Conservation (phyloP, 2,888 invertebrate species). For the Beris chalybata region DNA sequence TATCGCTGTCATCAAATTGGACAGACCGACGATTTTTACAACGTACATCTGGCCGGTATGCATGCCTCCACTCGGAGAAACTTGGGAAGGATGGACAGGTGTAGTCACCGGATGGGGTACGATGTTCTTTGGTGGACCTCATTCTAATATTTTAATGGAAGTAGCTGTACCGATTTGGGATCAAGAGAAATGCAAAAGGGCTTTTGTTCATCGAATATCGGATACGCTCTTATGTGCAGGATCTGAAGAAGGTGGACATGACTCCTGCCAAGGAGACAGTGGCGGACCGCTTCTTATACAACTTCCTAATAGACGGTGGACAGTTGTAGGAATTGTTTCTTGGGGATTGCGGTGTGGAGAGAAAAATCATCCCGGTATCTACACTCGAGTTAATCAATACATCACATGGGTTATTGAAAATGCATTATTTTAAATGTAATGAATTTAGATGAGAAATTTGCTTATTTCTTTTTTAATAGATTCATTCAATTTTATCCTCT, state of each 20-base stretch:
- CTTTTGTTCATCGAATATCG: constrained; percentile 67
- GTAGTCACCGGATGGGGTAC: constrained; percentile 82
- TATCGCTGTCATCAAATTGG: constrained; percentile 72
- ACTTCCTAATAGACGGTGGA: constrained; percentile 74
- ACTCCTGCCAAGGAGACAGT: constrained; percentile 74
- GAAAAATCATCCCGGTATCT: constrained; percentile 75
- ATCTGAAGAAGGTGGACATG: constrained; percentile 72
- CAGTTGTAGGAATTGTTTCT: constrained; percentile 78
- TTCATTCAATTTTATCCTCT: too few relatives aligned
- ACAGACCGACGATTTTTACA: constrained; percentile 69
- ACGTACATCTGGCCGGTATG: constrained; percentile 84
- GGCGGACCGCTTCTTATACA: constrained; percentile 76
- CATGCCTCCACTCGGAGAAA: constrained; percentile 68
- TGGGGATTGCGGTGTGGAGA: constrained; percentile 84
- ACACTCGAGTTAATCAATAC: constrained; percentile 65
- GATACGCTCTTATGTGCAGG: constrained; percentile 78
- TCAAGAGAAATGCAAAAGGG: constrained; percentile 63
- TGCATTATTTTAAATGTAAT: constrained; percentile 46
- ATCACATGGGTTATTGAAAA: constrained; percentile 54
- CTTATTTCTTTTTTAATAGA: too few relatives aligned
- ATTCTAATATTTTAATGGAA: constrained; percentile 72
- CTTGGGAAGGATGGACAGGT: constrained; percentile 64
- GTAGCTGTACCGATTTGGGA: constrained; percentile 79
- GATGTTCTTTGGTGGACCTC: constrained; percentile 69
- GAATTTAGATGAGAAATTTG: too few relatives aligned